Evolutionary conservation across 2,797 vertebrate genomes (phyloP).

Genomic region (Sphenodon punctatus): DNA sequence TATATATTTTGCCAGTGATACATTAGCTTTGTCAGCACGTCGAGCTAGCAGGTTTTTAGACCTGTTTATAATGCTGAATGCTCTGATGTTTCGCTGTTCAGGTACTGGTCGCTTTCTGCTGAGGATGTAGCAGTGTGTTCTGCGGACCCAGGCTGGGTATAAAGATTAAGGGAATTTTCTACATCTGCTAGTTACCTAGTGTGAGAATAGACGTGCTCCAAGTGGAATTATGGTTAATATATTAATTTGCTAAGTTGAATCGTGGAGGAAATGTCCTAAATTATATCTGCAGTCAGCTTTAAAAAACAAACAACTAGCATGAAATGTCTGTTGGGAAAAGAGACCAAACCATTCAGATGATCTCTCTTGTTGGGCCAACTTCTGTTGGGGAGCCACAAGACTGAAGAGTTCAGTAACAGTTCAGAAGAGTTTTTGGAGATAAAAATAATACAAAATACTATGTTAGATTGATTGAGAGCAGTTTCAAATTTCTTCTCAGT

Average conservation of each 20-base stretch:
- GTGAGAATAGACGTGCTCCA: too few species aligned
- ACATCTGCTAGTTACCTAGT: not conserved
- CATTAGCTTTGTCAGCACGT: constrained; percentile 40
- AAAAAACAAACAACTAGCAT: too few species aligned
- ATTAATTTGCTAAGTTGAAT: too few species aligned
- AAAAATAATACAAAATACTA: too few species aligned
- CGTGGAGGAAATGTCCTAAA: too few species aligned
- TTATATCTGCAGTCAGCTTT: too few species aligned
- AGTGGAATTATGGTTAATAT: too few species aligned
- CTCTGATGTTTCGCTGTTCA: constrained; percentile 12
- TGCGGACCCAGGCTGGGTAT: not conserved
- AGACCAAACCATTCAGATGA: too few species aligned
- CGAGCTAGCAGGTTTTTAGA: not conserved
- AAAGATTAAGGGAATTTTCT: not conserved
- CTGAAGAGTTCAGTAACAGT: not conserved
- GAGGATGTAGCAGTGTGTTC: not conserved
- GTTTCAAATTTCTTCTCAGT: not conserved
- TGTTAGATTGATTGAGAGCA: not conserved
- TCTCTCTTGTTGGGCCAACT: too few species aligned
- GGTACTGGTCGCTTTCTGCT: not conserved
- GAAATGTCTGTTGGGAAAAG: too few species aligned
- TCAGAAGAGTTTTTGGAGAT: not conserved
- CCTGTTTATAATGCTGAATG: constrained; percentile 4
- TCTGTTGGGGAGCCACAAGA: too few species aligned
- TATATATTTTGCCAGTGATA: too few species aligned